Percentiles rank a stretch among this genome's conserved stretches.
phyloP scores from a whole-genome alignment of 1,140 invertebrate genomes.

The Solenopsis invicta region DNA sequence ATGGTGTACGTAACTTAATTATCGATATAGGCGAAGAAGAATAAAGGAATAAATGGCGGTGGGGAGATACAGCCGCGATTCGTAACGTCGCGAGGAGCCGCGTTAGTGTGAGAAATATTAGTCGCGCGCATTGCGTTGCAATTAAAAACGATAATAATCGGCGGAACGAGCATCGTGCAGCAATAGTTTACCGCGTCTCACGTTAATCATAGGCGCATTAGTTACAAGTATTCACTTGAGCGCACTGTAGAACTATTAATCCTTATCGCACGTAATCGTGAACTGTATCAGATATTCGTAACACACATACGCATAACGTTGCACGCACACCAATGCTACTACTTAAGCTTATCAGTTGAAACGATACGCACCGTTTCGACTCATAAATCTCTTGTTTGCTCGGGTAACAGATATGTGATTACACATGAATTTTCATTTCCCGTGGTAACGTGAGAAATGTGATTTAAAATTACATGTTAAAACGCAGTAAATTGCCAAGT shows the following conservation, averaged over 20 bases:
- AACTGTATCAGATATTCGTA: constrained; percentile 23
- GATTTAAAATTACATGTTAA: constrained; percentile 11
- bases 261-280: constrained; percentile 44
- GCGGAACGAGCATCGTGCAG: constrained; percentile 43
- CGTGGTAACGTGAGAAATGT: constrained; percentile 2
- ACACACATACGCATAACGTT: not conserved
- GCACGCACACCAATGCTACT: constrained; percentile 5
- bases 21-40: constrained; percentile 68
- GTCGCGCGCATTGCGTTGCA: constrained; percentile 39
- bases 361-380: constrained; percentile 18
- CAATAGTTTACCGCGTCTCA: constrained; percentile 52
- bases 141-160: constrained; percentile 69
- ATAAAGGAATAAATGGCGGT: constrained; percentile 77
- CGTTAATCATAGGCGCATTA: constrained; percentile 53
- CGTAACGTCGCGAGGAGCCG: constrained; percentile 16
- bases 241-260: constrained; percentile 39
- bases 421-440: constrained; percentile 27
- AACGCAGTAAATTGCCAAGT: not conserved
- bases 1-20: constrained; percentile 78
- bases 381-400: constrained; percentile 34
- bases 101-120: constrained; percentile 54
- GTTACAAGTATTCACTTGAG: constrained; percentile 40
- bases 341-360: constrained; percentile 45
- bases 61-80: constrained; percentile 68
- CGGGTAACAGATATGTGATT: constrained; percentile 33